Base-by-base conservation (phyloP, 1,140 invertebrate genomes). In the Triops cancriformis region DNA sequence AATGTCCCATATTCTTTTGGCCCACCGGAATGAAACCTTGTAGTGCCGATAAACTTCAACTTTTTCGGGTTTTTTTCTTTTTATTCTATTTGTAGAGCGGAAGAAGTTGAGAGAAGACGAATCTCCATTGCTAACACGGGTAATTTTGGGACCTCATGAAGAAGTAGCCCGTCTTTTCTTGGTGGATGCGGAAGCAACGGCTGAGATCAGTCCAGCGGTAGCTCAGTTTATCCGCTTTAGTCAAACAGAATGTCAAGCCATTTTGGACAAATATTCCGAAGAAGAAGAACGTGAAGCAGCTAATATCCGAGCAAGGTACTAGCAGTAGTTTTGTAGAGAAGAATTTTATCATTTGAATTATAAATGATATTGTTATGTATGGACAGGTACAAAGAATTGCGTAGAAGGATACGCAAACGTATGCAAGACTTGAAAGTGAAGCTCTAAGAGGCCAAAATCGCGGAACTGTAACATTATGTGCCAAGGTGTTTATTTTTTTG, bases 161-260 rank as follows among this genome's bases (percentile, higher is more conserved):
- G 92, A 92, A 83, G 89, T 93, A 26, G 90, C 90, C 23, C 90
- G 91, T 82, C 84, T 95, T 42, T 94, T 93, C 84, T 85, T 95
- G 76, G 92, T 94, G 83, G 93, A 95, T 83, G 88, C 89, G 80
- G 86, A 90, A 28, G 89, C 87, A 73, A 91, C 91, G 37, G 88
- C 89, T 77, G 91, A 93, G 86, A 91, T 93, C 76, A 91, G 90
- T 81, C 87, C 87, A 80, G 91, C 93, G 85, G 92, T 95, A 76
- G 93, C 93, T 79, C 92, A 94, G 83, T 93, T 93, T 86, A 86
- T 95, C 73, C 93, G 94, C 85, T 85, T 95, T 72, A 92, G 91
- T 75, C 83, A 92, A 79, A 89, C 89, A 45, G 93, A 94, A 81
- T 91, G 93, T 82, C 87, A 89, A 72, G 91, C 91, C 73, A 93